Conservation (phyloP, 1,140 invertebrate genomes). For the Rhizoglyphus robini region DNA sequence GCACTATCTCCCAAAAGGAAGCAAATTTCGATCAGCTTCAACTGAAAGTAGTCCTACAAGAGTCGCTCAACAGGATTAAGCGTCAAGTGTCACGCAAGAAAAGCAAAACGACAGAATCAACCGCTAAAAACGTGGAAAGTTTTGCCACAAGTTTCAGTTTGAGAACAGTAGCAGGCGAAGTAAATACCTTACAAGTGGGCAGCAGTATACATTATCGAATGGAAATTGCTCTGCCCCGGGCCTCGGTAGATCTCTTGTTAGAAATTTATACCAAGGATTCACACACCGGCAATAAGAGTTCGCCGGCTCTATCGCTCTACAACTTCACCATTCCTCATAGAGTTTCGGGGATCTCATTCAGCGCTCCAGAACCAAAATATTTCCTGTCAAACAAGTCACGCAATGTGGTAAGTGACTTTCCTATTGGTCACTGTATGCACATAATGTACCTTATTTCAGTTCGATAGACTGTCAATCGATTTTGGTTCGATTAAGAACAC, state of each 20-base stretch:
- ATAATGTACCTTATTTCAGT: no score
- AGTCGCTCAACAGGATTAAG: constrained; percentile 18
- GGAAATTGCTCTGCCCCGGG: constrained; percentile 22
- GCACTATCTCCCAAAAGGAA: constrained; percentile 10
- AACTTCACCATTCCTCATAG: constrained; percentile 20
- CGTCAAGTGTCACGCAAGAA: constrained; percentile 17
- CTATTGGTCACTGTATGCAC: no score
- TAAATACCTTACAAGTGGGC: constrained; percentile 22
- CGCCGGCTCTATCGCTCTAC: constrained; percentile 25
- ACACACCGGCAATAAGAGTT: constrained; percentile 20
- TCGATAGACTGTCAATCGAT: constrained; percentile 35
- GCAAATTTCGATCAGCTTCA: neutral
- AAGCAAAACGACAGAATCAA: neutral
- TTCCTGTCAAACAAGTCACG: constrained; percentile 19
- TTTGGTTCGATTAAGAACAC: constrained; percentile 34
- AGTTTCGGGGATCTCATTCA: constrained; percentile 12
- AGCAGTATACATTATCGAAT: constrained; percentile 20
- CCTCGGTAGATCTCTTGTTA: constrained; percentile 27
- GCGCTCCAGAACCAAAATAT: constrained; percentile 19
- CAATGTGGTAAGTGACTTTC: constrained; percentile 22
- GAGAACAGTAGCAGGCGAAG: constrained; percentile 19
- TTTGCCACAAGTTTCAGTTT: constrained; percentile 22
- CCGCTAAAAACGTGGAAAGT: neutral
- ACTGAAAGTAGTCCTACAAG: constrained; percentile 19
- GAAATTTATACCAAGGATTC: constrained; percentile 29